These are phyloP conservation scores for Centropristis striata DNA, from an alignment of 2,113 vertebrate species.

Conservation along the genomic window DNA sequence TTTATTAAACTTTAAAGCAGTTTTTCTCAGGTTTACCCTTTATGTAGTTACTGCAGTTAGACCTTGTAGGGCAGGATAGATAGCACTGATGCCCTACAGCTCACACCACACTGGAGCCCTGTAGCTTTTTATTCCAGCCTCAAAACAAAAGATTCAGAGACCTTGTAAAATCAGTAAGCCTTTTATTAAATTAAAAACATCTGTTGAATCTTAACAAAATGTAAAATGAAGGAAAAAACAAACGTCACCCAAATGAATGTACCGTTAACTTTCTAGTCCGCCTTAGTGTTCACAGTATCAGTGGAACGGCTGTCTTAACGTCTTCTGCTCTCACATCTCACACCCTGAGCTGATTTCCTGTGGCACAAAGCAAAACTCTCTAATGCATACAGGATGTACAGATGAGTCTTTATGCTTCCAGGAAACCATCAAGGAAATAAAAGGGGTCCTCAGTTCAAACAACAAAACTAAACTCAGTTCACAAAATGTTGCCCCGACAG, in stretches of 20 bases:
- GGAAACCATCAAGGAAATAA: slow-evolving; percentile 87
- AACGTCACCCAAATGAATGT: slow-evolving; percentile 76
- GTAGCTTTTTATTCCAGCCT: background rate
- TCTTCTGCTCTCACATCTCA: slow-evolving; percentile 19
- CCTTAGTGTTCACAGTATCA: slow-evolving; percentile 86
- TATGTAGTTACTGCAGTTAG: too few species aligned
- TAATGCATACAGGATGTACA: slow-evolving; percentile 54
- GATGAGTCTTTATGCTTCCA: slow-evolving; percentile 78
- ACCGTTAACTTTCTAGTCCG: slow-evolving; percentile 75
- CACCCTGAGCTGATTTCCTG: slow-evolving; percentile 60
- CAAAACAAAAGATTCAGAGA: slow-evolving; percentile 23
- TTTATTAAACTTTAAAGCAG: too few species aligned
- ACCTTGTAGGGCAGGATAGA: too few species aligned
- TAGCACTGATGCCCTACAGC: background rate
- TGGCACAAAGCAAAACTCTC: slow-evolving; percentile 40
- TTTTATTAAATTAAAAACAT: slow-evolving; percentile 87
- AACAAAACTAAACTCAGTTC: slow-evolving; percentile 64
- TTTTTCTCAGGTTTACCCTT: too few species aligned
- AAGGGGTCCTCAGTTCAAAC: slow-evolving; percentile 84
- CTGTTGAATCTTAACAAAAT: slow-evolving; percentile 73
- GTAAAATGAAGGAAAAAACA: slow-evolving; percentile 66
- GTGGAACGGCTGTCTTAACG: slow-evolving; percentile 68
- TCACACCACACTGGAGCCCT: background rate
- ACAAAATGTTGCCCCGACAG: slow-evolving; percentile 42
- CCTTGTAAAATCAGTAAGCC: slow-evolving; percentile 80